A percentile compares a stretch with the other conserved stretches of the same genome.
These are phyloP conservation scores for Phengaris arion DNA, from an alignment of 2,888 invertebrate genomes.

Conservation along the genomic window DNA sequence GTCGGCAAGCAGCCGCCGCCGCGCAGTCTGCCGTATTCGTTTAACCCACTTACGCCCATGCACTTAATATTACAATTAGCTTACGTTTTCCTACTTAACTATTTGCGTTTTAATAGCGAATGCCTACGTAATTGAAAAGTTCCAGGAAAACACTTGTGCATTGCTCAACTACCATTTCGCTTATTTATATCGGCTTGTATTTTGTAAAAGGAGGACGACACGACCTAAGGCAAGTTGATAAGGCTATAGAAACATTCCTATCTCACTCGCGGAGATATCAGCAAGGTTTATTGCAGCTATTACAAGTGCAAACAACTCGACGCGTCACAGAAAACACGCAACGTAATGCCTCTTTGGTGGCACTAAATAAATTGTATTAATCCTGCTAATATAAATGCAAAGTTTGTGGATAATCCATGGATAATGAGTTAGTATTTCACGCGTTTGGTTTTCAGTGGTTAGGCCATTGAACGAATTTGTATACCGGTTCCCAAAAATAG, in stretches of 20 bases:
- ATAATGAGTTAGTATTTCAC: background rate
- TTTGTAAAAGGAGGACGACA: conserved; percentile 56
- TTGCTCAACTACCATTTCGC: background rate
- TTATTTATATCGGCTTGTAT: conserved; percentile 15
- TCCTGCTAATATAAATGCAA: background rate
- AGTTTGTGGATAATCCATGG: background rate
- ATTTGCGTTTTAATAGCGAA: conserved; percentile 18
- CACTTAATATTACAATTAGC: conserved; percentile 36
- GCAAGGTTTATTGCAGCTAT: conserved; percentile 46
- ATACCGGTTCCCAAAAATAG: background rate
- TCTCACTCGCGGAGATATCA: conserved; percentile 49
- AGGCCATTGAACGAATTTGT: background rate
- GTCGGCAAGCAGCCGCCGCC: conserved; percentile 61
- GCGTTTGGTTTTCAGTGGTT: no score
- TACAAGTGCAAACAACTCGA: conserved; percentile 38
- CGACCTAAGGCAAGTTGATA: conserved; percentile 67
- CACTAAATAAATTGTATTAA: background rate
- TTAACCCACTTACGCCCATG: conserved; percentile 52
- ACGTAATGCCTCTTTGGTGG: background rate
- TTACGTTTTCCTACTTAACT: conserved; percentile 15
- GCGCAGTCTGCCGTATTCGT: conserved; percentile 62
- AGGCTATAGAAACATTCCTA: conserved; percentile 58
- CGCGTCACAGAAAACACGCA: conserved; percentile 17
- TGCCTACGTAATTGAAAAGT: conserved; percentile 25
- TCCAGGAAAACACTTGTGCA: background rate